Percentiles rank a stretch among this genome's conserved stretches.
These are phyloP conservation scores for Acronicta aceris DNA, from an alignment of 2,888 invertebrate species.

Conservation along the genomic window DNA sequence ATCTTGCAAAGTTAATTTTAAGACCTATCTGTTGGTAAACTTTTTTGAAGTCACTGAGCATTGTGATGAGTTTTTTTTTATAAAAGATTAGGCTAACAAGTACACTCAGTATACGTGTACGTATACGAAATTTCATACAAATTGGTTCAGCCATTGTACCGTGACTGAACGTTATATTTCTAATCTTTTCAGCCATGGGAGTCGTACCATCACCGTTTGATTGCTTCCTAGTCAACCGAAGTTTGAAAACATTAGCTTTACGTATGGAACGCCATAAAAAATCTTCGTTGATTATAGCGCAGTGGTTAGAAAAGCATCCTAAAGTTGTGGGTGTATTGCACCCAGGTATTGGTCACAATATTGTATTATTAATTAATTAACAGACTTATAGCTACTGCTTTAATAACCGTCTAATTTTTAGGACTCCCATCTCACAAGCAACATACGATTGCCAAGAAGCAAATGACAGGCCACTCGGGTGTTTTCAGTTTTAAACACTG, in stretches of 20 bases:
- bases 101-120: too few relatives aligned
- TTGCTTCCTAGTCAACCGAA: constrained; percentile 97
- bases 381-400: neutral
- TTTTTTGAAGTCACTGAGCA: too few relatives aligned
- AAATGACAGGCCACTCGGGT: constrained; percentile 96
- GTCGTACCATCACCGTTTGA: constrained; percentile 99
- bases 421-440: constrained; percentile 96
- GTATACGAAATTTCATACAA: too few relatives aligned
- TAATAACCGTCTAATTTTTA: constrained; percentile 64
- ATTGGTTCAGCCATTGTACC: too few relatives aligned
- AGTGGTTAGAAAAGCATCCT: constrained; percentile 94
- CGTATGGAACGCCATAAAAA: constrained; percentile 97
- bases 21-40: too few relatives aligned
- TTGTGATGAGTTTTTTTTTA: too few relatives aligned
- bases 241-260: constrained; percentile 97
- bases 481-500: constrained; percentile 96
- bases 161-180: too few relatives aligned
- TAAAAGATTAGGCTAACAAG: too few relatives aligned
- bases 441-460: constrained; percentile 93
- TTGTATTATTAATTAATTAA: neutral
- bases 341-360: constrained; percentile 89
- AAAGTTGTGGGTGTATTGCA: constrained; percentile 94
- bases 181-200: constrained; percentile 92
- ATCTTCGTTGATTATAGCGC: constrained; percentile 93
- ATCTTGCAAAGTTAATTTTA: too few relatives aligned